Conservation (phyloP, 2,797 vertebrate genomes). For the Jordanella pulchra region DNA sequence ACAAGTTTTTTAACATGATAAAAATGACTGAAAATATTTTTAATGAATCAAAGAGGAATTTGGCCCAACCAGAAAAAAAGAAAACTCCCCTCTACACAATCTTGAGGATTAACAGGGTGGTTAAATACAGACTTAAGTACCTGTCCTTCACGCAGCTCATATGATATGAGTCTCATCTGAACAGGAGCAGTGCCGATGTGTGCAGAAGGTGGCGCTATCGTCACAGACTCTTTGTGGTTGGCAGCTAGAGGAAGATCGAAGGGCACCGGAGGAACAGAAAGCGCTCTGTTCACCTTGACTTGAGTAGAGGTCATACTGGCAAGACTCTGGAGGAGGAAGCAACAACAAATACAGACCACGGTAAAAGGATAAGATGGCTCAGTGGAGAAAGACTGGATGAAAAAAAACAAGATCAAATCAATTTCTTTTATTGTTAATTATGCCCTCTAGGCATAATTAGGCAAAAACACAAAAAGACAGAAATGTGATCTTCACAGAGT, state of each 20-base stretch:
- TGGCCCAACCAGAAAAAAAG: background rate
- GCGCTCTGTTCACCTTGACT: conserved; percentile 87
- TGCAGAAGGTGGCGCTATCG: conserved; percentile 84
- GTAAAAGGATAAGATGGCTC: conserved; percentile 47
- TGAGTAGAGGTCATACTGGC: conserved; percentile 86
- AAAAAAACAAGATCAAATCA: conserved; percentile 64
- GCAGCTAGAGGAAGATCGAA: conserved; percentile 85
- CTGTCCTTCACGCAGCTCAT: conserved; percentile 91
- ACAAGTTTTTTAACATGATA: background rate
- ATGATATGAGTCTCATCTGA: conserved; percentile 89
- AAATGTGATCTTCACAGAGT: conserved; percentile 39
- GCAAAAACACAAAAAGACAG: conserved; percentile 54
- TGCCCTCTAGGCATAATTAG: conserved; percentile 47
- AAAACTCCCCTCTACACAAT: background rate
- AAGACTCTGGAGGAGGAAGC: conserved; percentile 78
- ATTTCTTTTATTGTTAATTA: conserved; percentile 63
- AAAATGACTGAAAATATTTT: conserved; percentile 16
- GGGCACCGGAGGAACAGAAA: conserved; percentile 83
- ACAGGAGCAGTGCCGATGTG: conserved; percentile 85
- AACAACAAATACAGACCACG: conserved; percentile 26
- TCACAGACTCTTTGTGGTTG: conserved; percentile 80
- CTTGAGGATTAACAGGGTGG: background rate
- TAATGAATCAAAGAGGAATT: conserved; percentile 17
- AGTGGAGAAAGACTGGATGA: conserved; percentile 58
- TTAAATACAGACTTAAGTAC: conserved; percentile 64